phyloP scores from a whole-genome alignment of 2,797 vertebrate genomes.

The Clarias laeviceps region DNA sequence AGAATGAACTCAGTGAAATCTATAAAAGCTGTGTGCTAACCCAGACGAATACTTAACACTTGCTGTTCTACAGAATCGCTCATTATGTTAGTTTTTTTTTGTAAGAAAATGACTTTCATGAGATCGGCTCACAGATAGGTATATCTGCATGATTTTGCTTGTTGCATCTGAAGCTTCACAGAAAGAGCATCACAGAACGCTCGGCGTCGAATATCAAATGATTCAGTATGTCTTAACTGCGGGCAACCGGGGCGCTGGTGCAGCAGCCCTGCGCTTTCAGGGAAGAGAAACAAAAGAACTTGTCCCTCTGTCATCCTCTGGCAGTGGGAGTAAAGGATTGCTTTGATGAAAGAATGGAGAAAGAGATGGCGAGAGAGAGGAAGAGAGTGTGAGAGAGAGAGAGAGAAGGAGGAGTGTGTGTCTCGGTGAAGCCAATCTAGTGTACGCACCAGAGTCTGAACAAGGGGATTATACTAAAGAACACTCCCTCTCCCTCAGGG shows the following conservation, averaged over 20 bases:
- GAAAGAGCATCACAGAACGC: slow-evolving; percentile 14
- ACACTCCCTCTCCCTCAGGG: slow-evolving; percentile 68
- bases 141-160: slow-evolving; percentile 17
- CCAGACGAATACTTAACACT: neutral
- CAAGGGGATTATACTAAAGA: slow-evolving; percentile 77
- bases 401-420: slow-evolving; percentile 52
- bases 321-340: slow-evolving; percentile 53
- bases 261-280: slow-evolving; percentile 40
- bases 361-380: slow-evolving; percentile 47
- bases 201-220: slow-evolving; percentile 33
- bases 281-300: slow-evolving; percentile 54
- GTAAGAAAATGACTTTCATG: neutral
- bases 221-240: slow-evolving; percentile 35
- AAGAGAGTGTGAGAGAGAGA: slow-evolving; percentile 39
- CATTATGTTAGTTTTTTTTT: neutral
- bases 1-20: neutral
- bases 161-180: slow-evolving; percentile 14
- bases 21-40: too few relatives aligned
- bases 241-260: slow-evolving; percentile 25
- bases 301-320: slow-evolving; percentile 58
- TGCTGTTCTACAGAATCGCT: neutral
- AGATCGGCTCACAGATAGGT: slow-evolving; percentile 2
- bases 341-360: slow-evolving; percentile 60
- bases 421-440: slow-evolving; percentile 52
- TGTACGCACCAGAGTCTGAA: slow-evolving; percentile 71